Evolutionary conservation across 1,140 invertebrate species (phyloP).

Genomic region (Platyscapa corneri): DNA sequence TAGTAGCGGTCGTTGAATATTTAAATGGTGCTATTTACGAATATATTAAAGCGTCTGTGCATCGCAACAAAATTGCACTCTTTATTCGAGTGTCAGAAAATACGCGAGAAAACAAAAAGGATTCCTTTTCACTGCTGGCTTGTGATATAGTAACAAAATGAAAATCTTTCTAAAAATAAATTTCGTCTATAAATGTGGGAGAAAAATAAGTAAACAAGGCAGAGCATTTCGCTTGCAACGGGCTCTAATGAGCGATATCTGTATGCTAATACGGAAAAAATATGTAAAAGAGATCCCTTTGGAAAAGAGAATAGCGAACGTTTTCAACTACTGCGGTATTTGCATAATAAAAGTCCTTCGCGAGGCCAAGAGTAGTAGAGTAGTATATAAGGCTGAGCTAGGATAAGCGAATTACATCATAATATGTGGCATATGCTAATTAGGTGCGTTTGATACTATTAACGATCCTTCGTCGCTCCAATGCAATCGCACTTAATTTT

Average conservation of each 20-base stretch:
- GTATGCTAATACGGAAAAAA: neutral
- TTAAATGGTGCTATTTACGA: too few species aligned
- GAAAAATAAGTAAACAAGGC: too few species aligned
- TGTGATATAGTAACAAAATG: too few species aligned
- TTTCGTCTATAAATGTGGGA: neutral
- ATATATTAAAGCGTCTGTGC: too few species aligned
- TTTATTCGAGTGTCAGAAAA: too few species aligned
- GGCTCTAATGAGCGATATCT: too few species aligned
- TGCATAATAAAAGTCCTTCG: neutral
- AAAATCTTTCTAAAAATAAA: too few species aligned
- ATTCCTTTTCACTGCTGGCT: too few species aligned
- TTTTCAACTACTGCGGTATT: neutral
- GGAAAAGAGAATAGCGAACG: neutral
- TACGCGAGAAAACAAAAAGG: too few species aligned
- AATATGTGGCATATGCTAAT: neutral
- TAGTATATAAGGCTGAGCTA: neutral
- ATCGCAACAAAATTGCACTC: too few species aligned
- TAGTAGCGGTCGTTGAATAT: too few species aligned
- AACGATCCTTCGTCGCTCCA: neutral
- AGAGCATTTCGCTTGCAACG: too few species aligned
- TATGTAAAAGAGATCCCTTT: neutral
- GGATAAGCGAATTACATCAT: neutral
- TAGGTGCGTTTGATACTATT: neutral
- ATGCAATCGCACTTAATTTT: conserved; percentile 22
- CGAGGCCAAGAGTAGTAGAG: neutral